Conservation (phyloP, 2,888 invertebrate species). For the Lacanobia wlatinum region DNA sequence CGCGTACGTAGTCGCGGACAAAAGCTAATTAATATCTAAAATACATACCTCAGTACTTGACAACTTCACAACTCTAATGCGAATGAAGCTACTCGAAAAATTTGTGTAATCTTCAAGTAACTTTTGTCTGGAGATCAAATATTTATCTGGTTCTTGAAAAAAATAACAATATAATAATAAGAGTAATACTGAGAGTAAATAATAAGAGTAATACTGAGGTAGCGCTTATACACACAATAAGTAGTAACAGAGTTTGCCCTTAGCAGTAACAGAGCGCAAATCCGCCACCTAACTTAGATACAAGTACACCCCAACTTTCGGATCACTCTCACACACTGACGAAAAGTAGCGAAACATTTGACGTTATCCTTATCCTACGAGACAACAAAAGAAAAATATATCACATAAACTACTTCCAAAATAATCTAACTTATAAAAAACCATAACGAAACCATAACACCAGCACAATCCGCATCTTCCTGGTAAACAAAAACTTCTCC, state of each 20-base stretch:
- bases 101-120: too few species aligned
- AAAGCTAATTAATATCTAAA: too few species aligned
- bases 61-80: not conserved
- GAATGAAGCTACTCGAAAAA: not conserved
- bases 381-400: conserved; percentile 43
- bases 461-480: conserved; percentile 50
- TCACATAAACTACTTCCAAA: conserved; percentile 38
- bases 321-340: not conserved
- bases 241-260: not conserved
- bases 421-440: conserved; percentile 58
- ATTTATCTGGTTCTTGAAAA: not conserved
- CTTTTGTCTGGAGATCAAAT: too few species aligned
- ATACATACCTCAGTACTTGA: not conserved
- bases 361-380: conserved; percentile 23
- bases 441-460: conserved; percentile 44
- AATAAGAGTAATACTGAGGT: not conserved
- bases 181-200: not conserved
- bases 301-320: not conserved
- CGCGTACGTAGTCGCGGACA: too few species aligned
- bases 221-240: not conserved
- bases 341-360: conserved; percentile 30
- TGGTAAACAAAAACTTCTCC: conserved; percentile 66
- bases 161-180: not conserved
- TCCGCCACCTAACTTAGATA: not conserved
- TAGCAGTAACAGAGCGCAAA: not conserved